A percentile compares a stretch with the other conserved stretches of the same genome.
Evolutionary conservation across 64 coral and sea anemone genomes (phyloP).

Genomic region (Montipora sp.): DNA sequence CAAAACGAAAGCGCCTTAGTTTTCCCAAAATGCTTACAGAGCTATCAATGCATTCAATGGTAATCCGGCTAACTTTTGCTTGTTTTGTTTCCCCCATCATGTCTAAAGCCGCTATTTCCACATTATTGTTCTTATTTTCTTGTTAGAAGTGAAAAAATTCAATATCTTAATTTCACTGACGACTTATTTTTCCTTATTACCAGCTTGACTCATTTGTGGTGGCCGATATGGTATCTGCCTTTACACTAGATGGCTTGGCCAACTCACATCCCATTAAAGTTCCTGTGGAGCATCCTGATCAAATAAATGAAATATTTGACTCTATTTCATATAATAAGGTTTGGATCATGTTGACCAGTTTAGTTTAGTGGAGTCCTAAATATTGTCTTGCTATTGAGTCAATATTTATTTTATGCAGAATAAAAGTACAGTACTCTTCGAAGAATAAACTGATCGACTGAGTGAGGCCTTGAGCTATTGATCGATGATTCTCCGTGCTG

Average conservation of each 20-base stretch:
- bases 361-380: not conserved
- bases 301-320: constrained; percentile 99
- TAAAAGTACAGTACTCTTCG: not conserved
- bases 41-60: no score
- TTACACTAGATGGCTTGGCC: constrained; percentile 75
- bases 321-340: constrained; percentile 99
- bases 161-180: not conserved
- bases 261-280: constrained; percentile 97
- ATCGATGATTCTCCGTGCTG: no score
- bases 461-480: no score
- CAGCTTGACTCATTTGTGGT: constrained; percentile 88
- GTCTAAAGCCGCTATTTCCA: no score
- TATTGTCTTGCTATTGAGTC: not conserved
- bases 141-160: no score
- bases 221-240: constrained; percentile 76
- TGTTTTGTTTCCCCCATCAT: no score
- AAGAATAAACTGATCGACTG: no score
- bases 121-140: not conserved
- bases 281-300: constrained; percentile 88
- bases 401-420: not conserved
- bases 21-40: no score
- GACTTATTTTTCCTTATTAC: not conserved
- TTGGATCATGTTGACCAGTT: not conserved
- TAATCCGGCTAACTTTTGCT: no score
- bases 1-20: no score